These are phyloP conservation scores for Caenorhabditis sinica DNA, from an alignment of 2,888 invertebrate genomes.

Conservation along the genomic window DNA sequence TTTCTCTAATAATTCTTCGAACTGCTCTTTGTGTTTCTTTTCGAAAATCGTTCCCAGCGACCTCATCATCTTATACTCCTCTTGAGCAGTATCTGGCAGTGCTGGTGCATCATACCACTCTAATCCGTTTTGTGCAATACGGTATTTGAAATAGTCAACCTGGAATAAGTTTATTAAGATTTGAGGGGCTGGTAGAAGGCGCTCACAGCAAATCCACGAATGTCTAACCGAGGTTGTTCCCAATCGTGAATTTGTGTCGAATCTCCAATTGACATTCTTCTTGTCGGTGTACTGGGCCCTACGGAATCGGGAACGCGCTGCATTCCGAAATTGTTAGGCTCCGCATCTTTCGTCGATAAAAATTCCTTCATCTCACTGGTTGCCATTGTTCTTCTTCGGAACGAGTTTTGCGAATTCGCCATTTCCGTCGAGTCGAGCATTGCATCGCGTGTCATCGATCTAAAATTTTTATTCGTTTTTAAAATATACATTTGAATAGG, in stretches of 20 bases:
- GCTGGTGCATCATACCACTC: constrained; percentile 71
- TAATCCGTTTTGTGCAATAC: constrained; percentile 57
- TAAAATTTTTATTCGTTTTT: constrained; percentile 60
- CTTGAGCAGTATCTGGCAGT: constrained; percentile 68
- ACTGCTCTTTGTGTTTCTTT: constrained; percentile 32
- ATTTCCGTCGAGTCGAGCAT: constrained; percentile 41
- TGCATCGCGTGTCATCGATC: constrained; percentile 55
- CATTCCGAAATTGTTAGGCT: constrained; percentile 24
- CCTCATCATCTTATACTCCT: constrained; percentile 70
- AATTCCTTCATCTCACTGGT: constrained; percentile 46
- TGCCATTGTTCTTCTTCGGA: constrained; percentile 55
- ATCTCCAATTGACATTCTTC: constrained; percentile 59
- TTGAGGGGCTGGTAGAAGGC: background rate
- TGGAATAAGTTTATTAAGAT: constrained; percentile 11
- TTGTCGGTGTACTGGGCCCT: constrained; percentile 13
- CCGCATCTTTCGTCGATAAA: constrained; percentile 33
- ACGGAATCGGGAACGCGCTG: background rate
- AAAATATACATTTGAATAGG: constrained; percentile 53
- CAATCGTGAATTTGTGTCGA: constrained; percentile 62
- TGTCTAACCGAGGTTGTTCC: constrained; percentile 70
- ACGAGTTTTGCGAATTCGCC: constrained; percentile 25
- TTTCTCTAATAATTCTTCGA: constrained; percentile 54
- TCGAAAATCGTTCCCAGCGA: constrained; percentile 67
- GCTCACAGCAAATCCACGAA: constrained; percentile 72
- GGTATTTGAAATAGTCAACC: constrained; percentile 69